A percentile compares a stretch with the other conserved stretches of the same genome.
phyloP scores from a whole-genome alignment of 2,113 vertebrate species.

The Gymnobelideus leadbeateri region DNA sequence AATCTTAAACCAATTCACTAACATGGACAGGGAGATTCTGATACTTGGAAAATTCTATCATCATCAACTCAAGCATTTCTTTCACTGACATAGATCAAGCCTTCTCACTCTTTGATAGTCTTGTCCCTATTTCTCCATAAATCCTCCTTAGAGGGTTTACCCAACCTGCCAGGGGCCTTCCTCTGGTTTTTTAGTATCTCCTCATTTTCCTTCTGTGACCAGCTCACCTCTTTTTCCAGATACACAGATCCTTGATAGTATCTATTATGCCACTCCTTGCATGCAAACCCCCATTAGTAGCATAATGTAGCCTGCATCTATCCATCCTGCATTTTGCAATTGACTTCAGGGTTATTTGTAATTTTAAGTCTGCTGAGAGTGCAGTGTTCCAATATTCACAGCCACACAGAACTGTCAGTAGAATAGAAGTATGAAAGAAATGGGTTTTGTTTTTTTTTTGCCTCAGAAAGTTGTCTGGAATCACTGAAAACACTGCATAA shows the following conservation, averaged over 20 bases:
- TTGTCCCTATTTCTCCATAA: not conserved
- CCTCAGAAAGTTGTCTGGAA: not conserved
- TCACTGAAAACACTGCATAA: conserved; percentile 2
- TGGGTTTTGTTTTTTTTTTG: not conserved
- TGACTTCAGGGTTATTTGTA: not conserved
- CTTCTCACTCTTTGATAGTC: not conserved
- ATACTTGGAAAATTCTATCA: not conserved
- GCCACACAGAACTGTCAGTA: not conserved
- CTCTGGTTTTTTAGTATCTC: not conserved
- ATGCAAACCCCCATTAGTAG: not conserved
- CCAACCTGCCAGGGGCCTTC: not conserved
- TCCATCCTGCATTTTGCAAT: not conserved
- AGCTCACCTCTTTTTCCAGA: not conserved
- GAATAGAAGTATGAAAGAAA: not conserved
- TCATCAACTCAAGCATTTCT: not conserved
- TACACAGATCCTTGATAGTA: not conserved
- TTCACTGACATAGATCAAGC: conserved; percentile 36
- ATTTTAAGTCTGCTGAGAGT: not conserved
- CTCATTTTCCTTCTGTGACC: not conserved
- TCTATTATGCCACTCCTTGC: not conserved
- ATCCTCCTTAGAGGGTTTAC: not conserved
- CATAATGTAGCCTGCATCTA: not conserved
- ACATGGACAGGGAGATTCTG: conserved; percentile 17
- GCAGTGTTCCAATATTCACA: not conserved
- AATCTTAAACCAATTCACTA: conserved; percentile 21